Base-by-base conservation (phyloP, 2,113 vertebrate species). In the Oenanthe melanoleuca region DNA sequence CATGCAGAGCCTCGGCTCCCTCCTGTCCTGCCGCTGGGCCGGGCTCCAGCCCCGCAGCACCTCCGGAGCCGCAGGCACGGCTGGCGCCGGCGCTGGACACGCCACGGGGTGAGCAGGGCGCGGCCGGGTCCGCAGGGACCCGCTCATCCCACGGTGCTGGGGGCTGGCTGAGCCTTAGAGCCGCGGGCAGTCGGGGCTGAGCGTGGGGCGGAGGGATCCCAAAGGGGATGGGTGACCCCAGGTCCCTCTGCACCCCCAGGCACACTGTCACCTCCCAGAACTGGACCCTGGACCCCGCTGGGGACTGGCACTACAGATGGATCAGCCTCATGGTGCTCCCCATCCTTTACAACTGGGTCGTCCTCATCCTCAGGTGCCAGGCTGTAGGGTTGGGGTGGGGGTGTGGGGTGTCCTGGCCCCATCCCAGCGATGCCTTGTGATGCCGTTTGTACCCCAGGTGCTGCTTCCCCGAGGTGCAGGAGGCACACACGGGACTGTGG, bases 311-410 rank as follows among this genome's bases (percentile, higher is more conserved):
- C 89, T 99, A 99, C 56, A 37, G 97, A 34, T 99, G 99, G 99
- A 96, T 99, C 42, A 98, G 98, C 88, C 66, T 98, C 7, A 99
- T 99, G 98, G 97, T 97, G 61, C 88, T 98, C 22, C 99, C 99
- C 42, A 79, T 99, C 50, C 94, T 99, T 83, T 99, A 99, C 97
- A 99, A 99, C 96, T 98, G 98, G 97, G 97, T 99, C 37, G 96
- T 99, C 87, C 95, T 99, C 47, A 97, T 99, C 92, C 97, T 98
- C 97, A 99, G 99, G 99, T 99, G 60, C 63, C 3, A 20, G 83
- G 31, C 5, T 8, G 74, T 12, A 28, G 49, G 40, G 14, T 5
- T 5, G 8, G 70, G 33, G 47, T 5, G 19, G 21, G 37, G 34
- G 3, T 3, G 5, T 3, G 5, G 42, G 38, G 31, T 28, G 10